A percentile compares a stretch with the other conserved stretches of the same genome.
Evolutionary conservation across 2,888 invertebrate species (phyloP).

Genomic region (Macrostomum cliftonense): DNA sequence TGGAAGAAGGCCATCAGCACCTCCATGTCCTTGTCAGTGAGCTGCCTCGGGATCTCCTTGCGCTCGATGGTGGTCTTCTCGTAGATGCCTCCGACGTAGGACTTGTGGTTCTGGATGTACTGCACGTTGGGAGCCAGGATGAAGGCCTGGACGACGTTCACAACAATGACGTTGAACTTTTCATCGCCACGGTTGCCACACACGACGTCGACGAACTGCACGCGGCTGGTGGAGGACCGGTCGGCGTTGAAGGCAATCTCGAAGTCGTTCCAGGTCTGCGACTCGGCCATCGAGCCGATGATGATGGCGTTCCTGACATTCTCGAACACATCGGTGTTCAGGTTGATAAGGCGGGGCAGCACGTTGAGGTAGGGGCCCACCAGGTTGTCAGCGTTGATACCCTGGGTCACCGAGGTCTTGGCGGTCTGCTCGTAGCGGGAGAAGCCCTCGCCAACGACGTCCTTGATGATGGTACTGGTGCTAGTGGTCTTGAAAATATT

Average conservation of each 20-base stretch:
- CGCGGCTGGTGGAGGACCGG: neutral
- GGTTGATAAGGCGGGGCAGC: neutral
- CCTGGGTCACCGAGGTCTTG: neutral
- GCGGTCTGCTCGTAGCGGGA: neutral
- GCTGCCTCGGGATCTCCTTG: neutral
- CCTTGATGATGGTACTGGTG: neutral
- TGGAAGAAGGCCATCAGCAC: slow-evolving; percentile 1
- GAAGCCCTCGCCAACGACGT: slow-evolving; percentile 2
- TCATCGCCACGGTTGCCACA: too few species aligned
- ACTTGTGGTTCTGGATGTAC: neutral
- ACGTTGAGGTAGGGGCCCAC: neutral
- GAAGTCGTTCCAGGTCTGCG: slow-evolving; percentile 1
- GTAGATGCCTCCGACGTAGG: neutral
- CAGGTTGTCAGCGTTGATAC: neutral
- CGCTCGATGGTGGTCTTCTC: neutral
- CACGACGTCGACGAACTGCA: too few species aligned
- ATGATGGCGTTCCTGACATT: neutral
- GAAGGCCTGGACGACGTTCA: neutral
- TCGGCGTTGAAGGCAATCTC: neutral
- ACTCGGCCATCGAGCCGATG: neutral
- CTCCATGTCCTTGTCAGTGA: slow-evolving; percentile 2
- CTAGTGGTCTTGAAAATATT: slow-evolving; percentile 1
- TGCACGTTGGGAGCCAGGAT: neutral
- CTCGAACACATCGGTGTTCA: neutral
- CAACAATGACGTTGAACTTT: neutral